Base-by-base conservation (phyloP, 1,140 invertebrate genomes). In the Microplitis mediator region DNA sequence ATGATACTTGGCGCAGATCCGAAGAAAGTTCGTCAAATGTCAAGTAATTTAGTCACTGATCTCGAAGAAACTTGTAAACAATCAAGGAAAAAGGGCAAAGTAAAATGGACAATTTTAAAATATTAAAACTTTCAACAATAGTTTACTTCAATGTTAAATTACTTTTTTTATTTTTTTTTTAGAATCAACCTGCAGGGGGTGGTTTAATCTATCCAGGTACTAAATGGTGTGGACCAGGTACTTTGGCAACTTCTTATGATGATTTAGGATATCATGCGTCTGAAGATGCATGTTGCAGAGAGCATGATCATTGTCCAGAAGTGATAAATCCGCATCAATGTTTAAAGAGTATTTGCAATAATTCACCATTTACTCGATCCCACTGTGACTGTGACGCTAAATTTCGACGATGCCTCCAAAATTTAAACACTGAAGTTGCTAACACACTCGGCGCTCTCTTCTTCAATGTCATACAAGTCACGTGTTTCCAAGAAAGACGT, bases 211-310 rank as follows among this genome's bases (percentile, higher is more conserved):
- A 90, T 76, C 87, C 89, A 74, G 92, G 92, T 0, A 93, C 92
- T 0, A 92, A 93, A 78, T 93, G 92, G 92, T 93, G 92, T 76
- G 93, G 93, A 8, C 90, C 91, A 3, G 92, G 92, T 75, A 91
- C 90, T 72, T 82, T 88, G 9, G 91, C 92, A 0, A 76, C 76
- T 0, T 88, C 89, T 64, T 92, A 90, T 78, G 85, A 90, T 35
- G 93, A 94, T 51, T 81, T 95, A 31, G 93, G 93, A 0, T 78
- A 84, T 4, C 90, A 92, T 78, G 71, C 80, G 0, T 88, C 89
- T 23, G 91, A 93, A 71, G 93, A 95, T 80, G 84, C 85, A 0
- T 95, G 93, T 75, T 95, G 94, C 79, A 88, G 93, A 16, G 90
- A 92, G 71, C 94, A 95, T 79, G 94, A 95, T 82, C 88, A 91